Evolutionary conservation across 2,113 vertebrate genomes (phyloP).

Genomic region (Arenaria interpres): DNA sequence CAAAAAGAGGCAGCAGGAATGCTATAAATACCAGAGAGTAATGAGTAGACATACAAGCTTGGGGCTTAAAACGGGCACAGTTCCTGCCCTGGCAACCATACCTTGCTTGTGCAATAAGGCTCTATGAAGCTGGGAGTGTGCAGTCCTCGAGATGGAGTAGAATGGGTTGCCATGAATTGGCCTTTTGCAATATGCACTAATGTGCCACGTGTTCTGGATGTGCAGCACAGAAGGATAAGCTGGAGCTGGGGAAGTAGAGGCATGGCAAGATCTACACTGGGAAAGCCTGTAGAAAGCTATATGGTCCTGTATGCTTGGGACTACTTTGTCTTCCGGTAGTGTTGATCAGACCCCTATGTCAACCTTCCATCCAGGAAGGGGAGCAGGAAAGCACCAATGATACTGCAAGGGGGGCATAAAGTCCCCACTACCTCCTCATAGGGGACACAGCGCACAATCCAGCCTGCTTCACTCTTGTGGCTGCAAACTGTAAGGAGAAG

Average conservation of each 20-base stretch:
- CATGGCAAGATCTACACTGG: not conserved
- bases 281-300: not conserved
- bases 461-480: not conserved
- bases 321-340: not conserved
- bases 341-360: not conserved
- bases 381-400: not conserved
- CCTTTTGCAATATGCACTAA: not conserved
- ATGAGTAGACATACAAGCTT: not conserved
- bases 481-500: not conserved
- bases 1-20: not conserved
- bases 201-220: not conserved
- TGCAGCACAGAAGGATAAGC: not conserved
- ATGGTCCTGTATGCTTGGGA: not conserved
- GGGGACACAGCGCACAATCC: not conserved
- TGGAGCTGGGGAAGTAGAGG: not conserved
- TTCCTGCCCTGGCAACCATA: not conserved
- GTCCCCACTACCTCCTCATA: not conserved
- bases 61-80: not conserved
- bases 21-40: not conserved
- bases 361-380: not conserved
- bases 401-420: not conserved
- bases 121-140: not conserved
- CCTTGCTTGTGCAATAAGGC: not conserved
- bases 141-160: not conserved
- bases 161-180: not conserved